Conservation (phyloP, 2,888 invertebrate genomes). For the Noctua fimbriata region DNA sequence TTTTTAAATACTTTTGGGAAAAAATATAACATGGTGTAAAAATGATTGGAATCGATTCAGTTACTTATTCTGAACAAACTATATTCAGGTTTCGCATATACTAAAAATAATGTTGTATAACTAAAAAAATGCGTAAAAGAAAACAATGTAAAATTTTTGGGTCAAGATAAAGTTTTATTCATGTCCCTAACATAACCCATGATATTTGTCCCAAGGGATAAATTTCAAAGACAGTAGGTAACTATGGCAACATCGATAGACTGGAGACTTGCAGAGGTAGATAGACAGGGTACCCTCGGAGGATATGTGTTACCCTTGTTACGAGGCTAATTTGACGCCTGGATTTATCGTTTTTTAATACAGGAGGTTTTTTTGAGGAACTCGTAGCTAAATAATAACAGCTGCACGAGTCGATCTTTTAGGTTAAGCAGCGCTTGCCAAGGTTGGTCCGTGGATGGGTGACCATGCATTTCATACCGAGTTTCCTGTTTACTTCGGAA, state of each 20-base stretch:
- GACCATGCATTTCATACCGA: neutral
- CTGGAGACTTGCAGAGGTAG: neutral
- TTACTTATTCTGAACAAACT: too few relatives aligned
- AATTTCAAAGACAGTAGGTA: neutral
- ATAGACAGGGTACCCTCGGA: constrained; percentile 5
- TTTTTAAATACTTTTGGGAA: too few relatives aligned
- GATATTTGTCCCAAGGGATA: constrained; percentile 28
- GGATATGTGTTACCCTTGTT: neutral
- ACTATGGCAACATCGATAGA: constrained; percentile 3
- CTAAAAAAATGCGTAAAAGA: neutral
- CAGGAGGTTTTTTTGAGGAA: too few relatives aligned
- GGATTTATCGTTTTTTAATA: neutral
- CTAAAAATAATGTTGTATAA: too few relatives aligned
- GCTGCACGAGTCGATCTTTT: neutral
- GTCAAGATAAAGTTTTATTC: constrained; percentile 12
- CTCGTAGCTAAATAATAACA: too few relatives aligned
- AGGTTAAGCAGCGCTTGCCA: neutral
- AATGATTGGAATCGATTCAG: too few relatives aligned
- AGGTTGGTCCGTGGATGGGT: neutral
- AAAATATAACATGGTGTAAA: too few relatives aligned
- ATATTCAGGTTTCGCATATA: too few relatives aligned
- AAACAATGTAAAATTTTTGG: neutral
- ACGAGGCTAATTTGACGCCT: neutral
- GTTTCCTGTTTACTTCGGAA: neutral
- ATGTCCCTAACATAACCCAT: neutral